These are phyloP conservation scores for Delichon dasypus DNA, from an alignment of 2,797 vertebrate species.

Conservation along the genomic window DNA sequence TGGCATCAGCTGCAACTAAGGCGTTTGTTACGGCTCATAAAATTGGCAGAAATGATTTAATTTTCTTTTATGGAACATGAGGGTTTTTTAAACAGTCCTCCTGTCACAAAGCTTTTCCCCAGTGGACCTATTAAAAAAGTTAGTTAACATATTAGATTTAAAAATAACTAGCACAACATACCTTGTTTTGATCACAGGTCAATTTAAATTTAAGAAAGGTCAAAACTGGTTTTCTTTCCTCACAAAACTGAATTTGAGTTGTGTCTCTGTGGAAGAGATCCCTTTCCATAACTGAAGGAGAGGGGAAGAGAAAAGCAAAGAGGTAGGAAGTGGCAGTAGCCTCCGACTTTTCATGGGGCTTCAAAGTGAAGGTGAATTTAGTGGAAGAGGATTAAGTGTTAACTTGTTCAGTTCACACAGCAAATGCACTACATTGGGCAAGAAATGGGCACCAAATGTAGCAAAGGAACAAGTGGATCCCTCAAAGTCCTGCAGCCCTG, in stretches of 20 bases:
- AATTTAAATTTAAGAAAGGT: background rate
- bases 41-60: conserved; percentile 30
- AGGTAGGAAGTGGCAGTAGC: background rate
- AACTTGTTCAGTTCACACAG: background rate
- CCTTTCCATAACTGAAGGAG: background rate
- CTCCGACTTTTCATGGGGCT: background rate
- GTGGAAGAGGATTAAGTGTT: background rate
- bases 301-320: background rate
- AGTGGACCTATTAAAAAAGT: background rate
- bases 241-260: background rate
- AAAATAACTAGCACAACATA: background rate
- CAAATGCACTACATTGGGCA: background rate
- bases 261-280: background rate
- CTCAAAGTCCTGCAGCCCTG: background rate
- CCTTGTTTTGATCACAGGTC: background rate
- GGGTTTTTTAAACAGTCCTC: background rate
- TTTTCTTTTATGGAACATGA: conserved; percentile 29
- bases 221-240: background rate
- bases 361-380: background rate
- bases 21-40: conserved; percentile 60
- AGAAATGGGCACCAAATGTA: background rate
- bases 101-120: background rate
- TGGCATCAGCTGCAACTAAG: conserved; percentile 62
- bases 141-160: background rate
- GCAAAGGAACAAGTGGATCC: background rate